phyloP scores from a whole-genome alignment of 2,113 vertebrate species.

The Channa maculata region DNA sequence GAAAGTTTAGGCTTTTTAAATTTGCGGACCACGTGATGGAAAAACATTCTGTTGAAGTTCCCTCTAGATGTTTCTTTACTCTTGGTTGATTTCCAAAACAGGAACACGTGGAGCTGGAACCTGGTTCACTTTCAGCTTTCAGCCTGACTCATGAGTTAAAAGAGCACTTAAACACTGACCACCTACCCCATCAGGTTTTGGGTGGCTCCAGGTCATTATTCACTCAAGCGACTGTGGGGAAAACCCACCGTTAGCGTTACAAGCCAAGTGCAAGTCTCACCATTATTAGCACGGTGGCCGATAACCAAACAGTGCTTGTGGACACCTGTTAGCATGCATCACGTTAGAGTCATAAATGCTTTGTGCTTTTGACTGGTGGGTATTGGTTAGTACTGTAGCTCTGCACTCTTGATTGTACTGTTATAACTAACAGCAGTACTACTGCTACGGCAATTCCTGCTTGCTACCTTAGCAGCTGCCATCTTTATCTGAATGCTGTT shows the following conservation, averaged over 20 bases:
- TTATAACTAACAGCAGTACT: not conserved
- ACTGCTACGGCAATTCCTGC: not conserved
- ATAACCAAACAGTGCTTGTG: conserved; percentile 2
- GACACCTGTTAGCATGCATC: not conserved
- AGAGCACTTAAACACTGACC: no score
- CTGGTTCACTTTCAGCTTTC: no score
- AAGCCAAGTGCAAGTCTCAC: conserved; percentile 32
- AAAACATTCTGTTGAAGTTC: no score
- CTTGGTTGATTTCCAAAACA: no score
- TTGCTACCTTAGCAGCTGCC: not conserved
- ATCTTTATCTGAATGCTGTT: not conserved
- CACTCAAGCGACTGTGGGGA: no score
- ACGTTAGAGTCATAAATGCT: conserved; percentile 6
- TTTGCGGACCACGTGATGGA: no score
- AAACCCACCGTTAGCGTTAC: not conserved
- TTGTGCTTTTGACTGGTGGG: not conserved
- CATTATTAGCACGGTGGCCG: conserved; percentile 11
- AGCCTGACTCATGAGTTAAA: no score
- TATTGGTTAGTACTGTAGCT: not conserved
- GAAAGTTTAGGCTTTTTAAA: no score
- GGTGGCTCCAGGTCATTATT: no score
- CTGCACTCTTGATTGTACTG: not conserved
- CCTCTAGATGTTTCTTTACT: no score
- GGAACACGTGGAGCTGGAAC: no score
- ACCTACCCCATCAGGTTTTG: no score